Evolutionary conservation across 2,797 vertebrate genomes (phyloP).

Genomic region (Rhabdomys pumilio): DNA sequence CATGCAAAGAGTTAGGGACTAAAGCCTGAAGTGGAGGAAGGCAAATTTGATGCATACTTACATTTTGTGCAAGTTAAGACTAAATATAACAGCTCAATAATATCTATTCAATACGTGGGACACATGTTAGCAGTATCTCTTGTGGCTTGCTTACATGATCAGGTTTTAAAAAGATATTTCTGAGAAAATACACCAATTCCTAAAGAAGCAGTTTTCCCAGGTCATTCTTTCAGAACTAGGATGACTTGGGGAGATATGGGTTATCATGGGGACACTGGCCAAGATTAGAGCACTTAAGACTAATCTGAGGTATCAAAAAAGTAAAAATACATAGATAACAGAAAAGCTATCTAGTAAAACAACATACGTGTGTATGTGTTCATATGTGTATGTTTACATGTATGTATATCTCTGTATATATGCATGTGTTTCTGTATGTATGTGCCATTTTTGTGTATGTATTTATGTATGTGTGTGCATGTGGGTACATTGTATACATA

Average conservation of each 20-base stretch:
- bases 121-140: background rate
- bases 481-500: background rate
- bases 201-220: background rate
- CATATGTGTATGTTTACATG: background rate
- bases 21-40: background rate
- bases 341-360: background rate
- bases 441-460: background rate
- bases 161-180: constrained; percentile 41
- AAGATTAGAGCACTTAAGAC: background rate
- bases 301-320: background rate
- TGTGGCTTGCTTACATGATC: background rate
- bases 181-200: constrained; percentile 2
- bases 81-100: background rate
- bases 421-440: background rate
- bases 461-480: background rate
- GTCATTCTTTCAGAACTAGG: background rate
- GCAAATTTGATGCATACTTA: background rate
- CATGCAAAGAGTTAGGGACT: background rate
- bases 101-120: background rate
- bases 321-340: background rate
- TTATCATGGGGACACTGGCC: background rate
- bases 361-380: background rate
- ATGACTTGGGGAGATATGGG: background rate
- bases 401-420: background rate
- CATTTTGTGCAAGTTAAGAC: constrained; percentile 12